Evolutionary conservation across 2,113 vertebrate genomes (phyloP).

Genomic region (Poeciliopsis prolifica): DNA sequence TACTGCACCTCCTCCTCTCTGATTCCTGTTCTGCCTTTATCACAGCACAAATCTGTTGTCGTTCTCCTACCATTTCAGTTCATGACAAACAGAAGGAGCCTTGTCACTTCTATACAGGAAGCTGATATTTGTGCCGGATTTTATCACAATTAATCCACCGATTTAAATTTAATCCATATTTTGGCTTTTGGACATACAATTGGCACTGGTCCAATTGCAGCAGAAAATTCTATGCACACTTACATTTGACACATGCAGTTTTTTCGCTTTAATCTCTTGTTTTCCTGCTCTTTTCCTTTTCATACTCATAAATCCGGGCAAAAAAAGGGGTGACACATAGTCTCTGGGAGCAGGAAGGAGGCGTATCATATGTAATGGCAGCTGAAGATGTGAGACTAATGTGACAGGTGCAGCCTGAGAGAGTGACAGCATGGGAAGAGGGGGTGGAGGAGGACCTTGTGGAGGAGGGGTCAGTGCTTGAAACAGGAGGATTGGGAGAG

Average conservation of each 20-base stretch:
- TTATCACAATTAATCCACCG: not conserved
- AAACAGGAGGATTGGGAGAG: slow-evolving; percentile 43
- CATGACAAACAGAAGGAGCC: slow-evolving; percentile 17
- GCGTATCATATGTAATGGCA: slow-evolving; percentile 69
- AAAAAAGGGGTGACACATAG: slow-evolving; percentile 52
- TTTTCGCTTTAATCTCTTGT: slow-evolving; percentile 12
- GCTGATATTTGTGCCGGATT: not conserved
- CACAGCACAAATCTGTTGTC: not conserved
- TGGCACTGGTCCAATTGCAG: slow-evolving; percentile 8
- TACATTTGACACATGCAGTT: slow-evolving; percentile 5
- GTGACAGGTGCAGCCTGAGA: slow-evolving; percentile 75
- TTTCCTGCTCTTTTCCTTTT: slow-evolving; percentile 9
- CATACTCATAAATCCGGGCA: slow-evolving; percentile 53
- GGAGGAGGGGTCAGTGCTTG: slow-evolving; percentile 32
- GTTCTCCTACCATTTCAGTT: not conserved
- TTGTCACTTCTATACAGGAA: slow-evolving; percentile 35
- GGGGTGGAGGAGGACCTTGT: slow-evolving; percentile 32
- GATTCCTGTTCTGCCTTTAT: slow-evolving; percentile 5
- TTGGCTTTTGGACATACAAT: slow-evolving; percentile 5
- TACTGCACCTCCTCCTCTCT: not conserved
- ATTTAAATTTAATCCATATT: not conserved
- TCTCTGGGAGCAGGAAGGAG: slow-evolving; percentile 43
- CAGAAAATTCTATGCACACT: not conserved
- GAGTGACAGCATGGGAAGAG: slow-evolving; percentile 71
- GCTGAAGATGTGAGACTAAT: slow-evolving; percentile 74